These are phyloP conservation scores for Carabus problematicus DNA, from an alignment of 2,888 invertebrate genomes.

Conservation along the genomic window DNA sequence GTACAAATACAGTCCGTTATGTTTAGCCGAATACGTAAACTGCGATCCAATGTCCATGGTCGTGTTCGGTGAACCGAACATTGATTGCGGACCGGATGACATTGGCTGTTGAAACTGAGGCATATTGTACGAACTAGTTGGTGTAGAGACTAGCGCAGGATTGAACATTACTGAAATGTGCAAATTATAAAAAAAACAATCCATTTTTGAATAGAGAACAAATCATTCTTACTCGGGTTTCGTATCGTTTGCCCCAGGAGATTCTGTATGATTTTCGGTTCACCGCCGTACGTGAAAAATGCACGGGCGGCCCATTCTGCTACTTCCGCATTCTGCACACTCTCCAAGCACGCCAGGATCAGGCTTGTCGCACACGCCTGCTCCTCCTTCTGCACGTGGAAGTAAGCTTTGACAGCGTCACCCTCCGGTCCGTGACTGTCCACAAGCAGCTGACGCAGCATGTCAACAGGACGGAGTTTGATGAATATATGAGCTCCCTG, in stretches of 20 bases:
- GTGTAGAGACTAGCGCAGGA: slow-evolving; percentile 45
- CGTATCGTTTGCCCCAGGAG: slow-evolving; percentile 17
- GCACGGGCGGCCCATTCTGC: slow-evolving; percentile 91
- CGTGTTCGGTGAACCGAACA: slow-evolving; percentile 29
- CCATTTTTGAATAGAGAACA: too few relatives aligned
- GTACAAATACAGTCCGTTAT: slow-evolving; percentile 92
- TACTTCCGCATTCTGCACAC: slow-evolving; percentile 68
- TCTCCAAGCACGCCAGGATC: slow-evolving; percentile 79
- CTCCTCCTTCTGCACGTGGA: slow-evolving; percentile 80
- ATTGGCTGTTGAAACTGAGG: slow-evolving; percentile 27
- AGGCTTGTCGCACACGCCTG: slow-evolving; percentile 92
- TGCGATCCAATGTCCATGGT: slow-evolving; percentile 32
- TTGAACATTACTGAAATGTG: slow-evolving; percentile 45
- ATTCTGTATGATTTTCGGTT: slow-evolving; percentile 59
- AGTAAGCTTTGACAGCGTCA: slow-evolving; percentile 84
- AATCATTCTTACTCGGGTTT: slow-evolving; percentile 28
- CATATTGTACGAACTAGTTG: slow-evolving; percentile 7
- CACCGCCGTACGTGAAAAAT: slow-evolving; percentile 91
- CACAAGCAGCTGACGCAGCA: slow-evolving; percentile 80
- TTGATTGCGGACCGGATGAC: slow-evolving; percentile 21
- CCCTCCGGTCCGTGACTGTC: slow-evolving; percentile 88
- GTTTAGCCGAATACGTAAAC: slow-evolving; percentile 77
- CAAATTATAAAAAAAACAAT: too few relatives aligned
- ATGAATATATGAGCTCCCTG: slow-evolving; percentile 86
- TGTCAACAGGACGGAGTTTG: slow-evolving; percentile 87